A percentile compares a stretch with the other conserved stretches of the same genome.
phyloP scores from a whole-genome alignment of 2,797 vertebrate genomes.

The Peromyscus attwateri region DNA sequence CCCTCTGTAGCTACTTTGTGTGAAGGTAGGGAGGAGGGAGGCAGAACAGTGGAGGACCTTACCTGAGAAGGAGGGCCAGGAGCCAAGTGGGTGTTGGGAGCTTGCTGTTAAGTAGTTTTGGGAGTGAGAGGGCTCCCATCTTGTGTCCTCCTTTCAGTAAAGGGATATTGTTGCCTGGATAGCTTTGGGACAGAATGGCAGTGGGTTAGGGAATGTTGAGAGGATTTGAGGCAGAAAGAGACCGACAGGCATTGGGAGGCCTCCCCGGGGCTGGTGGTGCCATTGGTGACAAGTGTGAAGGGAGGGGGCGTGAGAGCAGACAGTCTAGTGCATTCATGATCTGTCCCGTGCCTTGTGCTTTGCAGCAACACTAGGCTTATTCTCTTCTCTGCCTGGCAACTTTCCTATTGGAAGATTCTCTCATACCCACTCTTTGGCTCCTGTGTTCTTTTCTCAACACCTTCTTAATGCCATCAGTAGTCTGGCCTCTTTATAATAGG shows the following conservation, averaged over 20 bases:
- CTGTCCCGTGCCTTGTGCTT: not conserved
- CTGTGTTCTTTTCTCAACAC: not conserved
- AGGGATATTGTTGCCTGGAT: not conserved
- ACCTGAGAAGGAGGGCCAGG: not conserved
- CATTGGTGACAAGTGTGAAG: not conserved
- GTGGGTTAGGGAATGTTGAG: not conserved
- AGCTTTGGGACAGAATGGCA: not conserved
- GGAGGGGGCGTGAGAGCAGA: not conserved
- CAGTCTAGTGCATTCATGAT: fast-evolving
- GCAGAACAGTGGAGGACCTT: not conserved
- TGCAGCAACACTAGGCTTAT: not conserved
- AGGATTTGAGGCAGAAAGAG: not conserved
- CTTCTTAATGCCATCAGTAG: fast-evolving
- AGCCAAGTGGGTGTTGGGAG: not conserved
- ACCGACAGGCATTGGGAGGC: not conserved
- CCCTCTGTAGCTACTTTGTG: not conserved
- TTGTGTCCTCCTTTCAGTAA: not conserved
- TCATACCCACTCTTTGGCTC: not conserved
- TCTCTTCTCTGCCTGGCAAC: not conserved
- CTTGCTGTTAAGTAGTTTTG: fast-evolving
- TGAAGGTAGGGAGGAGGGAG: no score
- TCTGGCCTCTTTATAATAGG: no score
- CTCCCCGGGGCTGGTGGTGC: not conserved
- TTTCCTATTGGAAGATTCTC: not conserved
- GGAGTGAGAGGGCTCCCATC: not conserved